Evolutionary conservation across 2,888 invertebrate genomes (phyloP).

Genomic region (Venusia cambrica): DNA sequence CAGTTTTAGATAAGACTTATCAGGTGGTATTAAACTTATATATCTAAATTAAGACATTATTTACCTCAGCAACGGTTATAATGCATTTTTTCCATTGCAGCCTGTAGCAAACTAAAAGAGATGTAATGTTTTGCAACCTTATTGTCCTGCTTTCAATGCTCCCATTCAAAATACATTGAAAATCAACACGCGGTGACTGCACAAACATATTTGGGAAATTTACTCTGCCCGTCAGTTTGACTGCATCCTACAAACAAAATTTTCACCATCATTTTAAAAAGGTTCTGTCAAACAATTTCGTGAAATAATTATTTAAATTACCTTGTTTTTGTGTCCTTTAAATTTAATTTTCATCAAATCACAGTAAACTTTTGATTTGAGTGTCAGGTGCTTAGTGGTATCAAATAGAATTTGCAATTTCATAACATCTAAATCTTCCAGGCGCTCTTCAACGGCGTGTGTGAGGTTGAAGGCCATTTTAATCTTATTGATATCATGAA

Average conservation of each 20-base stretch:
- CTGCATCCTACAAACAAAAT: constrained; percentile 77
- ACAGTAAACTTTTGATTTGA: constrained; percentile 62
- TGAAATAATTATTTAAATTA: constrained; percentile 30
- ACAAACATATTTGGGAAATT: constrained; percentile 85
- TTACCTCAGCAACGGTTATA: constrained; percentile 41
- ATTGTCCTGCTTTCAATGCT: constrained; percentile 61
- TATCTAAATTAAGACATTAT: background rate
- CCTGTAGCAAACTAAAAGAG: constrained; percentile 61
- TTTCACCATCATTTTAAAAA: background rate
- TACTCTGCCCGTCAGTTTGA: constrained; percentile 83
- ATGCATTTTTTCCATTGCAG: constrained; percentile 62
- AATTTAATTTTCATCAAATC: constrained; percentile 66
- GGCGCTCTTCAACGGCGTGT: constrained; percentile 54
- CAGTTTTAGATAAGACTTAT: too few species aligned
- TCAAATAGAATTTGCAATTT: constrained; percentile 70
- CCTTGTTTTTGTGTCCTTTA: constrained; percentile 71
- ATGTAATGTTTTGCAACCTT: constrained; percentile 66
- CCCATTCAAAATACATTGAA: constrained; percentile 80
- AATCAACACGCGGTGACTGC: constrained; percentile 78
- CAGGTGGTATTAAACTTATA: background rate
- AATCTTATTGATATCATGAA: constrained; percentile 68
- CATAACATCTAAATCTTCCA: constrained; percentile 69
- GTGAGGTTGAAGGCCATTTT: constrained; percentile 68
- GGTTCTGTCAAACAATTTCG: background rate
- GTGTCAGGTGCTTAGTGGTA: constrained; percentile 59